Conservation (phyloP, 2,113 vertebrate genomes). For the Malurus alboscapulatus region DNA sequence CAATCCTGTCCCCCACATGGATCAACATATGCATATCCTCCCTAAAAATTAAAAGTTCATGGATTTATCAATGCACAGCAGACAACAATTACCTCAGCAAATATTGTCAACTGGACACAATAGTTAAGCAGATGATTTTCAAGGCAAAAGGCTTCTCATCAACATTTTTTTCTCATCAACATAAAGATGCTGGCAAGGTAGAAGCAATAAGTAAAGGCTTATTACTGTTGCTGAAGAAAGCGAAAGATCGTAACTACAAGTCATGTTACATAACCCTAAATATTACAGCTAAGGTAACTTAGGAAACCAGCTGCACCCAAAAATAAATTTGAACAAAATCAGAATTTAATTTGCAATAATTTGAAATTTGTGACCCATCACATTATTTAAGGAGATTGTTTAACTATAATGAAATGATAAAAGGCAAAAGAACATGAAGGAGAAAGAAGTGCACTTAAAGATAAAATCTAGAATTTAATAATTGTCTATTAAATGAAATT, state of each 20-base stretch:
- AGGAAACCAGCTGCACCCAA: background rate
- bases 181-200: background rate
- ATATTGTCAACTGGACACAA: background rate
- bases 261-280: background rate
- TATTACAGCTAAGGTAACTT: background rate
- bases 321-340: background rate
- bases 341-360: background rate
- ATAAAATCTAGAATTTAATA: background rate
- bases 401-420: background rate
- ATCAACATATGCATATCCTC: conserved; percentile 52
- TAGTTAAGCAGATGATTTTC: background rate
- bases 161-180: background rate
- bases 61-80: background rate
- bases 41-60: conserved; percentile 40
- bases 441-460: background rate
- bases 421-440: background rate
- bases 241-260: background rate
- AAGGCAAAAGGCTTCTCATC: background rate
- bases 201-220: background rate
- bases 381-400: background rate
- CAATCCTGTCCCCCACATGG: conserved; percentile 80
- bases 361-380: background rate
- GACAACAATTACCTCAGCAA: background rate
- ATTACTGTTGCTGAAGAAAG: background rate
- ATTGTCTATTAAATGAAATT: background rate